A percentile compares a stretch with the other conserved stretches of the same genome.
These are phyloP conservation scores for Yponomeuta sedellus DNA, from an alignment of 2,888 invertebrate species.

Conservation along the genomic window DNA sequence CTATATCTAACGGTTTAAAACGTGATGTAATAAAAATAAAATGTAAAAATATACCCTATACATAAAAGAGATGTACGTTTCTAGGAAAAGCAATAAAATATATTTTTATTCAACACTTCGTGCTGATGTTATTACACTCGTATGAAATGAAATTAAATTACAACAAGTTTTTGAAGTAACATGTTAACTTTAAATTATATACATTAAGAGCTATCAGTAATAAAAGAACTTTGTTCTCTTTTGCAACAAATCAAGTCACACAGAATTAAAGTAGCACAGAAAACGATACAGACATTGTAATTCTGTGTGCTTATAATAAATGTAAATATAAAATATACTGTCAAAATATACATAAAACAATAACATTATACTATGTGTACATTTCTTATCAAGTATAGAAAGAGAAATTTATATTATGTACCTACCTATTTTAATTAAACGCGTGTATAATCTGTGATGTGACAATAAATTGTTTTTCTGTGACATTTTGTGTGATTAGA, in stretches of 20 bases:
- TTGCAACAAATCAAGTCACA: conserved; percentile 39
- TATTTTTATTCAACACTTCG: conserved; percentile 50
- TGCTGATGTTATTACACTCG: conserved; percentile 33
- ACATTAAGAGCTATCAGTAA: conserved; percentile 19
- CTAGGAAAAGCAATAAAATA: conserved; percentile 33
- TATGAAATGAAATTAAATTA: neutral
- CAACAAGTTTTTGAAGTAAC: neutral
- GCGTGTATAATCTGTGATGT: neutral
- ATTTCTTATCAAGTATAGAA: neutral
- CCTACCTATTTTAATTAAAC: neutral
- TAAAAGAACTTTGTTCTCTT: conserved; percentile 54
- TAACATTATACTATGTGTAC: neutral
- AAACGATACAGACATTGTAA: conserved; percentile 22
- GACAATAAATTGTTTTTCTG: neutral
- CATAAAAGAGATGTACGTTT: conserved; percentile 17
- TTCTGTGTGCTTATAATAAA: neutral
- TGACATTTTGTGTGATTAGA: too few species aligned
- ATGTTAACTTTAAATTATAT: conserved; percentile 34
- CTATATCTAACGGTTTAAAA: neutral
- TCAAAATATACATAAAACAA: neutral
- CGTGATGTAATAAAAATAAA: conserved; percentile 20
- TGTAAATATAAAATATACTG: neutral
- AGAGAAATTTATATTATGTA: neutral
- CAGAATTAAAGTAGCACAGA: conserved; percentile 40
- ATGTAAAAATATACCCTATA: conserved; percentile 3